A percentile compares a stretch with the other conserved stretches of the same genome.
Evolutionary conservation across 2,888 invertebrate genomes (phyloP).

Genomic region (Bombylius discolor): DNA sequence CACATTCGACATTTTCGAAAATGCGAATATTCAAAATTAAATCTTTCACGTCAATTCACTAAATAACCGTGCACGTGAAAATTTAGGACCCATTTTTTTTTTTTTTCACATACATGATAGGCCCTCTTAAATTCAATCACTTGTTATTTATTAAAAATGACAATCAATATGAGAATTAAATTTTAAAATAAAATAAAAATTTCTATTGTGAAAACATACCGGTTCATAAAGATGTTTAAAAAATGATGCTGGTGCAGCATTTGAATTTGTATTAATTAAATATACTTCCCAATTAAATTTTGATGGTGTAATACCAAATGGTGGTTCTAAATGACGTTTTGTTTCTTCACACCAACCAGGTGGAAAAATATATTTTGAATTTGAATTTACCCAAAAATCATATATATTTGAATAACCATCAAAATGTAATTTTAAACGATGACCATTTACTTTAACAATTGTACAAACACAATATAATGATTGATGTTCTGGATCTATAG

Average conservation of each 20-base stretch:
- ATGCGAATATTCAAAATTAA: no score
- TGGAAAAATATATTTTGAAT: constrained; percentile 84
- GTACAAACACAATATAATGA: constrained; percentile 79
- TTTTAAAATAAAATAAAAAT: no score
- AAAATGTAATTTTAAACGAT: constrained; percentile 75
- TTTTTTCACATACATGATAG: no score
- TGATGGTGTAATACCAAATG: constrained; percentile 48
- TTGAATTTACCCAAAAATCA: constrained; percentile 90
- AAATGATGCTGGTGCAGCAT: constrained; percentile 64
- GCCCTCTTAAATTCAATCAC: no score
- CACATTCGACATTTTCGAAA: no score
- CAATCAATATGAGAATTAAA: no score
- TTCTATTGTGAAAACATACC: constrained; percentile 29
- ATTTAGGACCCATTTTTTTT: no score
- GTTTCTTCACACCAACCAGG: constrained; percentile 88
- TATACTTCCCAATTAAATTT: constrained; percentile 77
- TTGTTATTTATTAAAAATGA: no score
- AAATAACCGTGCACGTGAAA: no score
- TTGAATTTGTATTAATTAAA: constrained; percentile 57
- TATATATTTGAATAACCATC: constrained; percentile 80
- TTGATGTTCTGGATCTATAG: constrained; percentile 85
- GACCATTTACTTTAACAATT: constrained; percentile 69
- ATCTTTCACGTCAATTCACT: no score
- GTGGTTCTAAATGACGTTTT: constrained; percentile 63
- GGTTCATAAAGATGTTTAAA: constrained; percentile 57